Percentiles rank a stretch among this genome's conserved stretches.
These are phyloP conservation scores for Papilio helenus DNA, from an alignment of 1,140 invertebrate species.

Conservation along the genomic window DNA sequence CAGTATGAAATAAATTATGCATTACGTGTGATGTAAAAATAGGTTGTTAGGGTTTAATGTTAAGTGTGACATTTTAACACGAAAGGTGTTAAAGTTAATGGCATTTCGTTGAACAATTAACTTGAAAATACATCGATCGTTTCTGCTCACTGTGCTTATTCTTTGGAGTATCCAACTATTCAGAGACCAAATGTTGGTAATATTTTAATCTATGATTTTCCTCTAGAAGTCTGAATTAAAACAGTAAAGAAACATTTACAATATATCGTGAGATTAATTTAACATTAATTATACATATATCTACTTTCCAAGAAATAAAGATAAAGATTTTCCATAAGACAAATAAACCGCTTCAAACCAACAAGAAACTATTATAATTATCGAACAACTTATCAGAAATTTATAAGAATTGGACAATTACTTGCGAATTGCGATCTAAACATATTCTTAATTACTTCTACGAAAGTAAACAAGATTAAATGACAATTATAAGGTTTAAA, in stretches of 20 bases:
- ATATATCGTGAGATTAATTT: neutral
- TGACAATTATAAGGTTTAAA: neutral
- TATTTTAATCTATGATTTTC: too few relatives aligned
- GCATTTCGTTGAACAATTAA: neutral
- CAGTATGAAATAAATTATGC: neutral
- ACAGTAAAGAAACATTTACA: too few relatives aligned
- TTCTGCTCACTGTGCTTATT: too few relatives aligned
- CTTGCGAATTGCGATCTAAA: neutral
- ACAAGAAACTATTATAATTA: constrained; percentile 19
- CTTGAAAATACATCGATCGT: too few relatives aligned
- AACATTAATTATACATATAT: neutral
- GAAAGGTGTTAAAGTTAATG: neutral
- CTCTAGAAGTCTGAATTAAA: too few relatives aligned
- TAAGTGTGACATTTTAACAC: neutral
- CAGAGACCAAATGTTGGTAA: too few relatives aligned
- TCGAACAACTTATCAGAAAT: constrained; percentile 5
- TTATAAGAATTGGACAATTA: constrained; percentile 24
- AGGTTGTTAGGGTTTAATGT: neutral
- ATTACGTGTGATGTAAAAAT: neutral
- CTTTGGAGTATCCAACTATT: neutral
- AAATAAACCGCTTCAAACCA: neutral
- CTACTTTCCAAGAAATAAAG: neutral
- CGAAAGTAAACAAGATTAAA: neutral
- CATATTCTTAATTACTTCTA: neutral
- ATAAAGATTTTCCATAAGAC: neutral